Conservation (phyloP, 2,888 invertebrate genomes). For the Emmelina monodactyla region DNA sequence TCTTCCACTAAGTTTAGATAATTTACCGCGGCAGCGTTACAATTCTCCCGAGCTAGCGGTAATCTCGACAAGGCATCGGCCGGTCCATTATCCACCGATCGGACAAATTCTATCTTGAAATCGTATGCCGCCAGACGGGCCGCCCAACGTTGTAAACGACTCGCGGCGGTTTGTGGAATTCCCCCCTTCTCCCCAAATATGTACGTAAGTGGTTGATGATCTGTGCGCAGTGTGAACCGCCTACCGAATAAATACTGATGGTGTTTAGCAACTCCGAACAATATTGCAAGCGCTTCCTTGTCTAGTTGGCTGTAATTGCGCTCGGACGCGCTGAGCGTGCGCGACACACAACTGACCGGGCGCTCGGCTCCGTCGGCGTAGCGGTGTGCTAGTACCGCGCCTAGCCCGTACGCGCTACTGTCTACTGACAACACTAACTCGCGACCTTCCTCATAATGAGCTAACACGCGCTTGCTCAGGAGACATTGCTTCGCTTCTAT, state of each 20-base stretch:
- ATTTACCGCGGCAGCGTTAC: not conserved
- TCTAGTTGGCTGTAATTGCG: constrained; percentile 18
- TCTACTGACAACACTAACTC: constrained; percentile 17
- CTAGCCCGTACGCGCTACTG: constrained; percentile 17
- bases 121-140: constrained; percentile 24
- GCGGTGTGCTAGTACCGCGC: constrained; percentile 13
- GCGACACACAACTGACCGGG: constrained; percentile 16
- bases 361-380: constrained; percentile 11
- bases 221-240: constrained; percentile 18
- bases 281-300: constrained; percentile 17
- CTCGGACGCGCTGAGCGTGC: constrained; percentile 18
- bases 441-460: constrained; percentile 13
- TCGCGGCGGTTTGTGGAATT: constrained; percentile 21
- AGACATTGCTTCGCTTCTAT: constrained; percentile 4
- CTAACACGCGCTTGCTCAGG: constrained; percentile 5
- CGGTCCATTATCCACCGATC: constrained; percentile 12
- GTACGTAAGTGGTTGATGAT: constrained; percentile 31
- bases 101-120: constrained; percentile 13
- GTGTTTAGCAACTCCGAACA: constrained; percentile 13
- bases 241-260: constrained; percentile 17
- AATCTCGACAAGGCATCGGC: constrained; percentile 15
- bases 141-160: constrained; percentile 18
- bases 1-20: constrained; percentile 9
- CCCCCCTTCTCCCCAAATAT: constrained; percentile 24
- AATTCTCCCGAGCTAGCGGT: constrained; percentile 5